Conservation (phyloP, 2,113 vertebrate genomes). For the Daboia siamensis region DNA sequence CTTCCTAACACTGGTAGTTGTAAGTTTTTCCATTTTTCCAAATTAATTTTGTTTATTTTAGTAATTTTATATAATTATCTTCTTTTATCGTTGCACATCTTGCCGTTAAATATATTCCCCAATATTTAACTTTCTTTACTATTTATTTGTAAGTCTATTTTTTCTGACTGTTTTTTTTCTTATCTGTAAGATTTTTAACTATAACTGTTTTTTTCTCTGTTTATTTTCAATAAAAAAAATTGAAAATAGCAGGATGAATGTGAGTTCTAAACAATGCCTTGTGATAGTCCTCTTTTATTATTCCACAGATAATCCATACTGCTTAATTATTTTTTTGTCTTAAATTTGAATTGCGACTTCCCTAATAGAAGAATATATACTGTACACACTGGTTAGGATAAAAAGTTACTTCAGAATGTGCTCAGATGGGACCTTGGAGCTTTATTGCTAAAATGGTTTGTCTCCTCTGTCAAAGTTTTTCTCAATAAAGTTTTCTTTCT, state of each 20-base stretch:
- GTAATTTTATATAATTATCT: too few species aligned
- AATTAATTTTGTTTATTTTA: too few species aligned
- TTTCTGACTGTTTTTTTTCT: too few species aligned
- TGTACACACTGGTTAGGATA: not conserved
- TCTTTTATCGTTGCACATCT: too few species aligned
- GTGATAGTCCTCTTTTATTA: conserved; percentile 1
- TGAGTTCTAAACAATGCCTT: conserved; percentile 14
- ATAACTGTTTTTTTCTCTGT: too few species aligned
- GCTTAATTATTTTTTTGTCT: not conserved
- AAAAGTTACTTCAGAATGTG: not conserved
- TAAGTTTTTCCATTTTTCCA: too few species aligned
- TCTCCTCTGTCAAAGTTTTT: not conserved
- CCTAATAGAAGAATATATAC: not conserved
- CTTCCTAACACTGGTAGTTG: too few species aligned
- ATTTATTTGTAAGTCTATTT: too few species aligned
- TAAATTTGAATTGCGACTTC: not conserved
- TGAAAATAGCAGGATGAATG: not conserved
- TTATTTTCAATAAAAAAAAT: too few species aligned
- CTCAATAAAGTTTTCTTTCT: not conserved
- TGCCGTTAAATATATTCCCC: too few species aligned
- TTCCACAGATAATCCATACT: conserved; percentile 29
- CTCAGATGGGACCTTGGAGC: not conserved
- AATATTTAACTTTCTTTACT: too few species aligned
- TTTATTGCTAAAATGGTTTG: not conserved
- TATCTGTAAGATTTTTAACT: too few species aligned